Evolutionary conservation across 2,888 invertebrate genomes (phyloP).

Genomic region (Sphaeridia pumilis): DNA sequence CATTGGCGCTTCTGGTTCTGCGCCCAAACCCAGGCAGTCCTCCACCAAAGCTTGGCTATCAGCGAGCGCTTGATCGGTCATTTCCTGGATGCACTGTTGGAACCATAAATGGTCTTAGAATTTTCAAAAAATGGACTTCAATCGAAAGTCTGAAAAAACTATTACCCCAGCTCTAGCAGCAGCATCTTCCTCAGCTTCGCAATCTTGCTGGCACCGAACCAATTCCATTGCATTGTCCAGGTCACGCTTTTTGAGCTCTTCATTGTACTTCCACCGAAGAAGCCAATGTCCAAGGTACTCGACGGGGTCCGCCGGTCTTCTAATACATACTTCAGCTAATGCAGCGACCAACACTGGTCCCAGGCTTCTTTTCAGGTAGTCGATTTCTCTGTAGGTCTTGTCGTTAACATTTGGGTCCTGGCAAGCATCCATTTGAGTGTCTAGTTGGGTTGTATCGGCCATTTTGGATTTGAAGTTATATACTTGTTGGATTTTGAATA

Average conservation of each 20-base stretch:
- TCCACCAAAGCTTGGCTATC: no score
- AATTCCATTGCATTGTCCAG: slow-evolving; percentile 33
- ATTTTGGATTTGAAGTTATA: not conserved
- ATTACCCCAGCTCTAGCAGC: not conserved
- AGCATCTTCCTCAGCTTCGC: slow-evolving; percentile 17
- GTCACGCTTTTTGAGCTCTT: slow-evolving; percentile 34
- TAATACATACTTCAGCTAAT: slow-evolving; percentile 33
- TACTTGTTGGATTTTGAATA: not conserved
- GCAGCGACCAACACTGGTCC: slow-evolving; percentile 35
- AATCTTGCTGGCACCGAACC: slow-evolving; percentile 26
- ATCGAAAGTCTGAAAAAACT: no score
- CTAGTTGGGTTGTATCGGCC: no score
- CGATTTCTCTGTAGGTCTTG: slow-evolving; percentile 32
- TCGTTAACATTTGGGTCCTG: slow-evolving; percentile 20
- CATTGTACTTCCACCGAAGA: slow-evolving; percentile 35
- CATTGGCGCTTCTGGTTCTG: no score
- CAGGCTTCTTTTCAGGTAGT: slow-evolving; percentile 29
- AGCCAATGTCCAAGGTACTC: slow-evolving; percentile 36
- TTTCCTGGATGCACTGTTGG: no score
- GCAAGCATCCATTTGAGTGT: no score
- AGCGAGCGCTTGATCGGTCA: no score
- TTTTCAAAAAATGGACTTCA: no score
- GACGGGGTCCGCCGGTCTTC: slow-evolving; percentile 31
- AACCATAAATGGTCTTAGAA: no score
- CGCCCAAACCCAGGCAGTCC: no score